These are phyloP conservation scores for Rousettus leschenaultii DNA, from an alignment of 2,113 vertebrate genomes.

Conservation along the genomic window DNA sequence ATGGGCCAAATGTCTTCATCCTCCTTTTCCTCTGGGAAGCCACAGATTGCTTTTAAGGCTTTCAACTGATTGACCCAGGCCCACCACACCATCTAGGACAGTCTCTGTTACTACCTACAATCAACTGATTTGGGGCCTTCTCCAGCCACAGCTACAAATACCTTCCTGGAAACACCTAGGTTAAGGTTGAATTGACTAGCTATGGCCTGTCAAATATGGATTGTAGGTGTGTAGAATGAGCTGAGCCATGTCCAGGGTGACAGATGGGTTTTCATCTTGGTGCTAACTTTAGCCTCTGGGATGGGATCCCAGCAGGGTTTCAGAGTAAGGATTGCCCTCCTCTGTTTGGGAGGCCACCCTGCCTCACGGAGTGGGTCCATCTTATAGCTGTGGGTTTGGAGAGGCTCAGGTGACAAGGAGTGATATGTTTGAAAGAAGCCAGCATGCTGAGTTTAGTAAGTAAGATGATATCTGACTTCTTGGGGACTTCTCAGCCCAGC, in stretches of 20 bases:
- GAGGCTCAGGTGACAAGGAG: neutral
- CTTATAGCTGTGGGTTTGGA: neutral
- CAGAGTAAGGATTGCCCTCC: neutral
- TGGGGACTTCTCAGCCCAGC: neutral
- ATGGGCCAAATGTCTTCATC: neutral
- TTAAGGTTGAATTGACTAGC: neutral
- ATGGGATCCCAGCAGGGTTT: neutral
- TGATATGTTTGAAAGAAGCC: neutral
- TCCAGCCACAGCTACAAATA: neutral
- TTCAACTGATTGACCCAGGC: neutral
- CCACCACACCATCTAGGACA: neutral
- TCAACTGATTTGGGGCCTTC: neutral
- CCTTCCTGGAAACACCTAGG: neutral
- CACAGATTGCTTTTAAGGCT: neutral
- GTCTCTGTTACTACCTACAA: neutral
- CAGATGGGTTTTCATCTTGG: neutral
- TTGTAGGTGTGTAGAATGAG: neutral
- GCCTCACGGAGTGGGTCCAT: neutral
- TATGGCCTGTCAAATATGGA: neutral
- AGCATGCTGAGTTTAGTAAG: neutral
- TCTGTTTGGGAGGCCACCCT: neutral
- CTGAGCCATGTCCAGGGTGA: neutral
- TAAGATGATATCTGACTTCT: conserved; percentile 28
- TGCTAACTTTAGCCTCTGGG: neutral
- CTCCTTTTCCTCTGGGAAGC: neutral